phyloP scores from a whole-genome alignment of 2,888 invertebrate species.

The Leuctra nigra region DNA sequence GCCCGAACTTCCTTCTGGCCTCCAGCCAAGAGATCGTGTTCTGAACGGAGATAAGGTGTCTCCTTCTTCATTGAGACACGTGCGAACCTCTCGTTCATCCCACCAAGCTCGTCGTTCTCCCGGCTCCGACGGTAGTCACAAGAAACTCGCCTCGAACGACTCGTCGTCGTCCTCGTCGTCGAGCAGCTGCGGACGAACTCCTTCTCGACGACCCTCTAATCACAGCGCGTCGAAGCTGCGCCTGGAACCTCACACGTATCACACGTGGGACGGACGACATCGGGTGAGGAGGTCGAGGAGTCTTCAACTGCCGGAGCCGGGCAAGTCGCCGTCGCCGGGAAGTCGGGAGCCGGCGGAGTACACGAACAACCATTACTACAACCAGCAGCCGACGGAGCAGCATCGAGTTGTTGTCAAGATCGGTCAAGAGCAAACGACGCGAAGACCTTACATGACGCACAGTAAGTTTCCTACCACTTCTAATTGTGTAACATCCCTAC shows the following conservation, averaged over 20 bases:
- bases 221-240: conserved; percentile 16
- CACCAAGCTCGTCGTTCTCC: conserved; percentile 35
- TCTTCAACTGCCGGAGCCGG: conserved; percentile 53
- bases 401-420: conserved; percentile 41
- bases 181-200: conserved; percentile 23
- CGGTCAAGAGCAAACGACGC: conserved; percentile 29
- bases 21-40: conserved; percentile 22
- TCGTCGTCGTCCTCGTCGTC: conserved; percentile 36
- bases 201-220: conserved; percentile 19
- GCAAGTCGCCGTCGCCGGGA: conserved; percentile 41
- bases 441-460: conserved; percentile 36
- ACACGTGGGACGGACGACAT: conserved; percentile 31
- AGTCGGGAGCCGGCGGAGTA: conserved; percentile 30
- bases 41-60: conserved; percentile 33
- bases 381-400: conserved; percentile 30
- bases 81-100: conserved; percentile 20
- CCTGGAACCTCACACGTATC: conserved; percentile 22
- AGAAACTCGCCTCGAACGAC: conserved; percentile 34
- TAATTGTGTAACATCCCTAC: background rate
- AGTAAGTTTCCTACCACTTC: conserved; percentile 30
- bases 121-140: conserved; percentile 37
- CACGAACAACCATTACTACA: conserved; percentile 29
- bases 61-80: conserved; percentile 29
- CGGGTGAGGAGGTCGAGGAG: conserved; percentile 51
- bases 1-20: conserved; percentile 22